These are phyloP conservation scores for Alitta virens DNA, from an alignment of 2,888 invertebrate genomes.

Conservation along the genomic window DNA sequence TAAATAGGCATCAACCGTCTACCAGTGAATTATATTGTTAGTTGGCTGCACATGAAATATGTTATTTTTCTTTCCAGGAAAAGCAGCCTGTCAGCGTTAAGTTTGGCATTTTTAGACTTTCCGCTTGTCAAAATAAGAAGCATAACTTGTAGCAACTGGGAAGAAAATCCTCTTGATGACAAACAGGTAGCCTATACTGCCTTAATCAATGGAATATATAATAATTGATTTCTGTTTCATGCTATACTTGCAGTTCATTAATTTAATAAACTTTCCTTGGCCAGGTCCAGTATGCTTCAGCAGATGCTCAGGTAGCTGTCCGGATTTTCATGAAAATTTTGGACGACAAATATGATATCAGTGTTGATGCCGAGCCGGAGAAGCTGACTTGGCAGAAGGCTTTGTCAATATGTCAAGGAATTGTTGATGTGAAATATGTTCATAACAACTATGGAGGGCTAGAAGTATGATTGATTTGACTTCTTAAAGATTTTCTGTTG, in stretches of 20 bases:
- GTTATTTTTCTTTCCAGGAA: not conserved
- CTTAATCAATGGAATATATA: no score
- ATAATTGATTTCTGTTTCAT: no score
- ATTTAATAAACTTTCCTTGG: slow-evolving; percentile 5
- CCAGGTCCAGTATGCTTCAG: slow-evolving; percentile 69
- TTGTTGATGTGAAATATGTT: slow-evolving; percentile 29
- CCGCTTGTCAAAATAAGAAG: not conserved
- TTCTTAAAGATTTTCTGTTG: not conserved
- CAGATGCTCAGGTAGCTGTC: slow-evolving; percentile 72
- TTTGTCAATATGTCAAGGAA: slow-evolving; percentile 37
- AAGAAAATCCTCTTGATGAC: not conserved
- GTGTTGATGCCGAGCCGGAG: slow-evolving; percentile 16
- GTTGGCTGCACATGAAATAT: not conserved
- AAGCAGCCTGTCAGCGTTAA: not conserved
- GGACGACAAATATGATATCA: slow-evolving; percentile 32
- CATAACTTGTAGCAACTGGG: not conserved
- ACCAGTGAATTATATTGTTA: no score
- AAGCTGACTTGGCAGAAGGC: slow-evolving; percentile 32
- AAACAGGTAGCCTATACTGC: no score
- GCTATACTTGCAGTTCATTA: no score
- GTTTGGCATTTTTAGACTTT: not conserved
- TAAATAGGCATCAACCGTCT: no score
- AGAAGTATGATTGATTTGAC: no score
- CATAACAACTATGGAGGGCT: not conserved
- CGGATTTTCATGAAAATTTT: slow-evolving; percentile 63